These are phyloP conservation scores for Eueremaeus valkanovi DNA, from an alignment of 2,888 invertebrate genomes.

Conservation along the genomic window DNA sequence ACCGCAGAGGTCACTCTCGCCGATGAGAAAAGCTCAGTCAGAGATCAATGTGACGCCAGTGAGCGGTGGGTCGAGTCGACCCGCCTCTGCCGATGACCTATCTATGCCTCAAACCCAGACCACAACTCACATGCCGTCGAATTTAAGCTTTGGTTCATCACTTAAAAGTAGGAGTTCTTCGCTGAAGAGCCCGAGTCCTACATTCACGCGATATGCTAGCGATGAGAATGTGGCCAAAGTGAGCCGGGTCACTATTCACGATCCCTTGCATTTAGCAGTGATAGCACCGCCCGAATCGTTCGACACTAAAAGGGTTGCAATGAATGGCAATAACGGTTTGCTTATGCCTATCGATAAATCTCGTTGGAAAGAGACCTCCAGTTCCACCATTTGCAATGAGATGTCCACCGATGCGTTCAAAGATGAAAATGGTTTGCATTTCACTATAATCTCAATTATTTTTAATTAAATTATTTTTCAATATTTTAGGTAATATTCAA, in stretches of 20 bases:
- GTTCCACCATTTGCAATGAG: conserved; percentile 41
- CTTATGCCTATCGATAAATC: conserved; percentile 22
- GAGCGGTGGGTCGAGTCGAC: conserved; percentile 33
- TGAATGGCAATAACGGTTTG: not conserved
- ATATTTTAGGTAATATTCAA: conserved; percentile 16
- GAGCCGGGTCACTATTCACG: conserved; percentile 24
- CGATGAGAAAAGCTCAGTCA: conserved; percentile 37
- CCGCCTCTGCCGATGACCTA: conserved; percentile 40
- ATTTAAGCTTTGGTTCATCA: not conserved
- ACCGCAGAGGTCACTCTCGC: conserved; percentile 3
- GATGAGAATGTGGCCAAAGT: conserved; percentile 28
- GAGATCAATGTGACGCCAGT: conserved; percentile 30
- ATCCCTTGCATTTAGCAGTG: conserved; percentile 17
- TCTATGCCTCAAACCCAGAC: conserved; percentile 24
- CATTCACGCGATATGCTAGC: not conserved
- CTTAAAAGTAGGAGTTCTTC: not conserved
- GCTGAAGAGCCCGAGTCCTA: conserved; percentile 26
- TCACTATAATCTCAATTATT: not conserved
- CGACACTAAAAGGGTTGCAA: not conserved
- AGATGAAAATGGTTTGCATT: conserved; percentile 29
- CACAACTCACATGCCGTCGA: conserved; percentile 14
- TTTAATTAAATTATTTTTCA: not conserved
- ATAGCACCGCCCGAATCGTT: conserved; percentile 15
- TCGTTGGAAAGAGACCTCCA: conserved; percentile 42
- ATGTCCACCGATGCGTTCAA: conserved; percentile 41